Evolutionary conservation across 2,113 vertebrate species (phyloP).

Genomic region (Apodemus speciosus): DNA sequence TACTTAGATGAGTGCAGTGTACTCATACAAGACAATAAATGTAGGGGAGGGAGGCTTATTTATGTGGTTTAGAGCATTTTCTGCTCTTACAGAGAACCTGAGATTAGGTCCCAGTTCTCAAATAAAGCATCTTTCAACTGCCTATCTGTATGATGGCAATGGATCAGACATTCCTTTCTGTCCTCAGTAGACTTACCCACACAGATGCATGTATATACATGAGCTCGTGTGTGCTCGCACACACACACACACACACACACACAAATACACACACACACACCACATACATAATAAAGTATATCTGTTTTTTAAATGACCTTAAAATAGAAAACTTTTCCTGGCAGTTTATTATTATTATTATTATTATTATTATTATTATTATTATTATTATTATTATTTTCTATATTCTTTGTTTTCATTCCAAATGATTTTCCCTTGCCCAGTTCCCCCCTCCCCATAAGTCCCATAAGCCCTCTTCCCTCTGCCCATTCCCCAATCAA

Average conservation of each 20-base stretch:
- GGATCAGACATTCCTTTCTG: background rate
- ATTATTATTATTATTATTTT: too few species aligned
- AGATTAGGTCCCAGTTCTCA: background rate
- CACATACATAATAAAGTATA: background rate
- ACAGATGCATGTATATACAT: background rate
- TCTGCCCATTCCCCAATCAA: too few species aligned
- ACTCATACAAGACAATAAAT: background rate
- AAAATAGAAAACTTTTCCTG: background rate
- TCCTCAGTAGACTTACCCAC: background rate
- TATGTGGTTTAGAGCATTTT: background rate
- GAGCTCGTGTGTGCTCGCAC: too few species aligned
- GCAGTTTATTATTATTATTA: too few species aligned
- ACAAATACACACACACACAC: background rate
- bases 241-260: background rate
- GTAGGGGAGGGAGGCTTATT: background rate
- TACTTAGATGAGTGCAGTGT: background rate
- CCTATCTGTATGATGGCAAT: background rate
- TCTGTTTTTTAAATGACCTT: background rate
- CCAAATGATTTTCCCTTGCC: too few species aligned
- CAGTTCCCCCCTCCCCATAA: too few species aligned
- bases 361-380: too few species aligned
- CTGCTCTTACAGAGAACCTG: background rate
- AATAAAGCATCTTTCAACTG: background rate
- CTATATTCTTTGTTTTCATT: too few species aligned
- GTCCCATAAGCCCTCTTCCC: too few species aligned